Percentiles rank a stretch among this genome's conserved stretches.
These are phyloP conservation scores for Prionailurus viverrinus DNA, from an alignment of 2,113 vertebrate species.

Conservation along the genomic window DNA sequence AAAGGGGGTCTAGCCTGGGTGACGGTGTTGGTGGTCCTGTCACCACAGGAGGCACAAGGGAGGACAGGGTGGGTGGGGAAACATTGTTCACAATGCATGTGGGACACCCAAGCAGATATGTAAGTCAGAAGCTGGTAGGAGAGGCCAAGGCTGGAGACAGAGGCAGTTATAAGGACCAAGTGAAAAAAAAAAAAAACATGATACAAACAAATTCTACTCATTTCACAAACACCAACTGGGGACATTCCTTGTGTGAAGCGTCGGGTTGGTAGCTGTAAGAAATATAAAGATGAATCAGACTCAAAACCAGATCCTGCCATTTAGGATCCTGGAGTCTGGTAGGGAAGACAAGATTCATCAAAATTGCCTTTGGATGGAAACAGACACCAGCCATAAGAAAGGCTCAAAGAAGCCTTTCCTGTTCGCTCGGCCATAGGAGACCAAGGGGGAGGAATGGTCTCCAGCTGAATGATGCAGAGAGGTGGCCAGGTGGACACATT, in stretches of 20 bases:
- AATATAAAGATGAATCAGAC: slow-evolving; percentile 38
- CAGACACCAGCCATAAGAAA: background rate
- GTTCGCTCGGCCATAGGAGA: background rate
- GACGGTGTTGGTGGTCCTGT: background rate
- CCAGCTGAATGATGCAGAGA: background rate
- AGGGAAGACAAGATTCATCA: background rate
- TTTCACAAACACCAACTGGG: slow-evolving; percentile 27
- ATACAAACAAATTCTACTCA: slow-evolving; percentile 22
- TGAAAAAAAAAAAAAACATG: background rate
- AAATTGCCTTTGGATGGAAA: background rate
- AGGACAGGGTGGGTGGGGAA: background rate
- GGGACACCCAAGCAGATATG: background rate
- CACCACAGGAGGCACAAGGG: background rate
- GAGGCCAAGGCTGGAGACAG: background rate
- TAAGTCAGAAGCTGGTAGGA: background rate
- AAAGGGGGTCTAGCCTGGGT: background rate
- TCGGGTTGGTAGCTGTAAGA: background rate
- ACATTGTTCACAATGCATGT: fast-evolving
- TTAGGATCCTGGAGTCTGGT: background rate
- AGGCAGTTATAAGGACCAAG: background rate
- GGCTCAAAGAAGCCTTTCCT: background rate
- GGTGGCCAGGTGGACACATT: too few species aligned
- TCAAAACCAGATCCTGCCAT: background rate
- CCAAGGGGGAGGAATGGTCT: background rate
- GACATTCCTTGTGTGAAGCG: background rate